Base-by-base conservation (phyloP, 2,113 vertebrate species). In the Cephalopterus ornatus region DNA sequence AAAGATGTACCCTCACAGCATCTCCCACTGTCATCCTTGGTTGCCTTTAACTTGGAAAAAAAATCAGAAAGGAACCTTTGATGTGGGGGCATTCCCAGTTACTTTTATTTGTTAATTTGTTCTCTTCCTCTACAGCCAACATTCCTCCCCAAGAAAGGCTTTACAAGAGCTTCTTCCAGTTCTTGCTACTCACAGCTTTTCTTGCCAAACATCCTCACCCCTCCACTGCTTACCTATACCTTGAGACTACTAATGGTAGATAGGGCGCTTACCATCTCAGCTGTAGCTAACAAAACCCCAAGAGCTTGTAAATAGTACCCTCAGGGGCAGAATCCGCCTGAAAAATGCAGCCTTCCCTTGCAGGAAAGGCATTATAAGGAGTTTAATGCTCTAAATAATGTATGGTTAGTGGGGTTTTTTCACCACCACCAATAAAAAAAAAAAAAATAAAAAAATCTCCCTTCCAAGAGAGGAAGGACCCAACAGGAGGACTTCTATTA, bases 31-130 rank as follows among this genome's bases (percentile, higher is more conserved):
- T 68, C 28, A 17, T 58, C 37, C 18, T 58, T 52, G 3, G 13
- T 46, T 63, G 28, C 10, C 55, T 78, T 66, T 26, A n/a, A 56
- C 59, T 52, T 26, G 5, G 62, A 52, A 61, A 56, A 55, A 50
- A 50, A 90, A n/a, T 32, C 35, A 22, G 32, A 56, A 83, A 76
- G 53, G 22, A 76, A 56, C 32, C 27, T 6, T 6, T 27, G 27
- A 52, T 12, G 27, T 2, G 0, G 1, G 18, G 20, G 5, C 8
- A 26, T 67, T 70, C 56, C 32, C 1, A 7, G 35, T 7, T 27
- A 39, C 26, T 89, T 63, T 8, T n/a, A 55, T 53, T 53, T 81
- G 32, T 52, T 65, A 41, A 44, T 17, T 67, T 71, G 12, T 23
- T 73, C 17, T 67, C 22, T 66, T 49, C 28, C 62, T 66, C 33